Percentiles rank a stretch among this genome's conserved stretches.
These are phyloP conservation scores for Drosophila saltans DNA, from an alignment of 1,140 invertebrate genomes.

Conservation along the genomic window DNA sequence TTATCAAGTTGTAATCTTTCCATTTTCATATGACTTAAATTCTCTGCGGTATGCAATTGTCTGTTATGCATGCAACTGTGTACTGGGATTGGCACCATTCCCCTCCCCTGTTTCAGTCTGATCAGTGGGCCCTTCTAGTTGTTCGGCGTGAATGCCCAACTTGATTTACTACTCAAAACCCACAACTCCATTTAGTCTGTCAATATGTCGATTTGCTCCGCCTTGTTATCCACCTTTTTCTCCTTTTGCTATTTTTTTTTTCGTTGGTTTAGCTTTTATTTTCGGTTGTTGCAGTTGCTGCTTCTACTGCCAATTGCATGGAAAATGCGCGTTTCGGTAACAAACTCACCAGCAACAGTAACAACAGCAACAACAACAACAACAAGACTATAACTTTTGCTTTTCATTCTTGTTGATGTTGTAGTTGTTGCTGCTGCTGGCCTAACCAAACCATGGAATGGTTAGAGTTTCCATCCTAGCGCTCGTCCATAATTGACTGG, in stretches of 20 bases:
- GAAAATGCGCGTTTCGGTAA: conserved; percentile 77
- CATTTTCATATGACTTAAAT: conserved; percentile 38
- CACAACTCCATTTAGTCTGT: conserved; percentile 82
- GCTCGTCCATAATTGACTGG: conserved; percentile 71
- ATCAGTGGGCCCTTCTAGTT: not conserved
- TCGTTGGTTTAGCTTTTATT: conserved; percentile 15
- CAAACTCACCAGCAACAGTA: conserved; percentile 52
- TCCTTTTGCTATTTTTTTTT: conserved; percentile 3
- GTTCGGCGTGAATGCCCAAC: conserved; percentile 65
- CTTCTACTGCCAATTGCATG: conserved; percentile 51
- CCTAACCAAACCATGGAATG: conserved; percentile 15
- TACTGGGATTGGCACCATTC: not conserved
- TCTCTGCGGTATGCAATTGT: conserved; percentile 70
- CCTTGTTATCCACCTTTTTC: conserved; percentile 54
- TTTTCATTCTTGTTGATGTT: conserved; percentile 51
- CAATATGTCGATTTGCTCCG: conserved; percentile 81
- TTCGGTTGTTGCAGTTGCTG: conserved; percentile 16
- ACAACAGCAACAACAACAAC: conserved; percentile 33
- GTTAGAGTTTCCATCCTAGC: conserved; percentile 10
- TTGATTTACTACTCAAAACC: conserved; percentile 83
- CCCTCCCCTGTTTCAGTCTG: not conserved
- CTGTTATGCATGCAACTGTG: conserved; percentile 62
- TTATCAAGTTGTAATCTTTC: not conserved
- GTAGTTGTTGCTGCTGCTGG: conserved; percentile 31
- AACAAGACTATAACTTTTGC: conserved; percentile 47